Evolutionary conservation across 2,888 invertebrate species (phyloP).

Genomic region (Malthinus seriepunctatus): DNA sequence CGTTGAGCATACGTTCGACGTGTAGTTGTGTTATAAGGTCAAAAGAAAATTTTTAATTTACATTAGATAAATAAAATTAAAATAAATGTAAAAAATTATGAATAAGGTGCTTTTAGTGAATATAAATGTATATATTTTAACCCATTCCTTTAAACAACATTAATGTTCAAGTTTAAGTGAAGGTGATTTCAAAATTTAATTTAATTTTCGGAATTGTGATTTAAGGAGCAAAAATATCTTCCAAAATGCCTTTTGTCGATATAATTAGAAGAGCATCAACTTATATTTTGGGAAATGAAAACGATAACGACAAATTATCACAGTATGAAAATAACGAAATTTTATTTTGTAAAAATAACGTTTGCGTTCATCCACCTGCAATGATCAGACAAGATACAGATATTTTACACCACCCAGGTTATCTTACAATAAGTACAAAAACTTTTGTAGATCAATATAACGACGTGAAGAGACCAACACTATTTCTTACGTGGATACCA

Average conservation of each 20-base stretch:
- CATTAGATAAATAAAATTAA: slow-evolving; percentile 26
- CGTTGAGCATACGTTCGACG: slow-evolving; percentile 26
- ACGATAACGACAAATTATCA: slow-evolving; percentile 59
- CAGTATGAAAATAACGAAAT: slow-evolving; percentile 83
- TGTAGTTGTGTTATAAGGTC: slow-evolving; percentile 27
- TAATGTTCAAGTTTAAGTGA: slow-evolving; percentile 1
- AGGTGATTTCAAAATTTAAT: slow-evolving; percentile 1
- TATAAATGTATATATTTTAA: slow-evolving; percentile 2
- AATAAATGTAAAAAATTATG: neutral
- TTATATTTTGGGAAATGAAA: slow-evolving; percentile 73
- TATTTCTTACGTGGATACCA: slow-evolving; percentile 94
- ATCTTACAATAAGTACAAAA: slow-evolving; percentile 85
- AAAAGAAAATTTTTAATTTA: slow-evolving; percentile 24
- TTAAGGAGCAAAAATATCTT: neutral
- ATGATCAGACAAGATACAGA: slow-evolving; percentile 81
- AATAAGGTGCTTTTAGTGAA: neutral
- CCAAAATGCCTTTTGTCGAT: slow-evolving; percentile 75
- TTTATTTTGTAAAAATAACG: slow-evolving; percentile 92
- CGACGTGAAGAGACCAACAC: slow-evolving; percentile 74
- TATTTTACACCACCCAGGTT: slow-evolving; percentile 88
- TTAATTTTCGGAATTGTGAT: neutral
- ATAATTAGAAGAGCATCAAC: slow-evolving; percentile 79
- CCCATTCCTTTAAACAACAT: neutral
- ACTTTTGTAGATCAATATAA: slow-evolving; percentile 78
- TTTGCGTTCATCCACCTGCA: slow-evolving; percentile 94